Evolutionary conservation across 2,797 vertebrate genomes (phyloP), one percentile per base, ranked within the genome.

Genomic region (Aphelocoma californica): DNA sequence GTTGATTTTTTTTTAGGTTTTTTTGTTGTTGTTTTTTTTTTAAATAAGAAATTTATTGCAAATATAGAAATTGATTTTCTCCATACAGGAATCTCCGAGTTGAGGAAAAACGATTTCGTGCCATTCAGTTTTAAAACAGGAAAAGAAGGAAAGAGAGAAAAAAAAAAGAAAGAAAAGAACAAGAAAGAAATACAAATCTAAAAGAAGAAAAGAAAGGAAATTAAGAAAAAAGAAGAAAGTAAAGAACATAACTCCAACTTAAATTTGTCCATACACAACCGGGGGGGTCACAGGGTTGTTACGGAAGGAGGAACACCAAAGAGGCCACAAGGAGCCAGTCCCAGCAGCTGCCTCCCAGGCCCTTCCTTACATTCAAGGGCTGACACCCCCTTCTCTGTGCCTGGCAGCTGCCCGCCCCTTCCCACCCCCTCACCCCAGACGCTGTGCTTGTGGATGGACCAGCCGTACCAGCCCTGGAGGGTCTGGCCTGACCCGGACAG

Each of bases 31-130:
- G 36, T 69, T 92, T 40, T 28, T 95, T 97, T 97, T 98, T 98
- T 98, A 95, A 98, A 98, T 98, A 98, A 98, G 98, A 98, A 98
- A 98, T 98, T 98, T 98, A 98, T 98, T 98, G 98, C 98, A 98
- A 98, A 98, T 98, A 98, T 98, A 98, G 98, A 98, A 98, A 98
- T 98, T 97, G 98, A 98, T 98, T 98, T 98, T 98, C 97, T 98
- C 97, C 98, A 97, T 98, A 98, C 98, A 98, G 97, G 98, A 98
- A 98, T 98, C 97, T 98, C 96, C 96, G 14, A 98, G 97, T 98
- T 97, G 97, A 98, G 98, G 98, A 97, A 98, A 97, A 98, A 98
- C 62, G 93, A 98, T 97, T 98, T 98, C 98, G 98, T 98, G 98
- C 98, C 98, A 97, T 98, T 98, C 97, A 95, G 96, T 98, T 98